These are phyloP conservation scores for Neolamprologus kungweensis DNA, from an alignment of 2,113 vertebrate genomes.

Conservation along the genomic window DNA sequence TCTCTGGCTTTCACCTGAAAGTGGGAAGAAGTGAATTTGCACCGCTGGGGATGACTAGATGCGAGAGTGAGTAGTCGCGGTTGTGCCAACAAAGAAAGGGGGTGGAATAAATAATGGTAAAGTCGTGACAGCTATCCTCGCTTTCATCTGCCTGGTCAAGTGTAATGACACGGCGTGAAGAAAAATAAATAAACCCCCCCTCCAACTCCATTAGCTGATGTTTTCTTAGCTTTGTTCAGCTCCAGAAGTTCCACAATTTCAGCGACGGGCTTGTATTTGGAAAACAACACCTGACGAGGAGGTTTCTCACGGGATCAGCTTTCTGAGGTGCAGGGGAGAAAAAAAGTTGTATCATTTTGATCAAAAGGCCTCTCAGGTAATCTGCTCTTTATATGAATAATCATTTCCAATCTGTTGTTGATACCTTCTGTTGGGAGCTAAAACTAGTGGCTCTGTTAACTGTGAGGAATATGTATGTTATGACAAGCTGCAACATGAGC, in stretches of 20 bases:
- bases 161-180: conserved; percentile 15
- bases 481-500: not conserved
- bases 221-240: not conserved
- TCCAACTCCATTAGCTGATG: not conserved
- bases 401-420: not conserved
- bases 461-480: not conserved
- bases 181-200: not conserved
- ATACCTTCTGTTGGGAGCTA: not conserved
- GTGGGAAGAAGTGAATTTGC: not conserved
- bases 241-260: not conserved
- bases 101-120: not conserved
- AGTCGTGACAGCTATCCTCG: conserved; percentile 35
- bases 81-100: not conserved
- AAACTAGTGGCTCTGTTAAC: not conserved
- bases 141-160: conserved; percentile 25
- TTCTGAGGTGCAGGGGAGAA: not conserved
- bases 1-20: too few relatives aligned
- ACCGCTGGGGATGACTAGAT: not conserved
- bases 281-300: not conserved
- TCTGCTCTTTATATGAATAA: not conserved
- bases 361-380: not conserved
- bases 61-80: not conserved
- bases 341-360: not conserved
- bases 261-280: not conserved
- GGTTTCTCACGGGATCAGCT: conserved; percentile 10